Percentiles rank a stretch among this genome's conserved stretches.
Conservation (phyloP, 2,888 invertebrate genomes). For the Microplitis manilae region DNA sequence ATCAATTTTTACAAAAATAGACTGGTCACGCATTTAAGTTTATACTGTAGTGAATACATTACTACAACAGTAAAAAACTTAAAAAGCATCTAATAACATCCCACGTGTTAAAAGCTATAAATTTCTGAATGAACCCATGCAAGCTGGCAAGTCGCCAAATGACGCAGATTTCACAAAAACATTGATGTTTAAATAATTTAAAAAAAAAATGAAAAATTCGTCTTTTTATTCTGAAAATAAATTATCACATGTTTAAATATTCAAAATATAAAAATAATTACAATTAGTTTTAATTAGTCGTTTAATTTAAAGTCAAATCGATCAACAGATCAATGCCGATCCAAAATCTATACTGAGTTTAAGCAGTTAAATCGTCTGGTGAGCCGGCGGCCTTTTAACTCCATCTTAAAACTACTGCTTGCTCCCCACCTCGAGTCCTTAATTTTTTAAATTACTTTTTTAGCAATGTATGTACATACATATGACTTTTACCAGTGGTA, state of each 20-base stretch:
- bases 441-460: constrained; percentile 4
- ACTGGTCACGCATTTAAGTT: neutral
- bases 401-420: neutral
- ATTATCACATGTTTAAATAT: no score
- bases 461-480: no score
- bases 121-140: constrained; percentile 15
- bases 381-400: constrained; percentile 2
- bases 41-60: neutral
- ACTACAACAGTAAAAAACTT: neutral
- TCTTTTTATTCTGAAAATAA: no score
- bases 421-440: constrained; percentile 15
- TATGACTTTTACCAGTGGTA: no score
- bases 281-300: no score
- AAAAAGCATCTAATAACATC: neutral
- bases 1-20: neutral
- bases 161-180: constrained; percentile 17
- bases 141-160: constrained; percentile 5
- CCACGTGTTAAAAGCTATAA: constrained; percentile 12
- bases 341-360: neutral
- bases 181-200: neutral
- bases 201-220: neutral
- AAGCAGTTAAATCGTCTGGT: neutral
- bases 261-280: no score
- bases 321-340: neutral
- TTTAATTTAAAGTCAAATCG: neutral